Conservation (phyloP, 1,140 invertebrate species). For the Oscheius sp. region DNA sequence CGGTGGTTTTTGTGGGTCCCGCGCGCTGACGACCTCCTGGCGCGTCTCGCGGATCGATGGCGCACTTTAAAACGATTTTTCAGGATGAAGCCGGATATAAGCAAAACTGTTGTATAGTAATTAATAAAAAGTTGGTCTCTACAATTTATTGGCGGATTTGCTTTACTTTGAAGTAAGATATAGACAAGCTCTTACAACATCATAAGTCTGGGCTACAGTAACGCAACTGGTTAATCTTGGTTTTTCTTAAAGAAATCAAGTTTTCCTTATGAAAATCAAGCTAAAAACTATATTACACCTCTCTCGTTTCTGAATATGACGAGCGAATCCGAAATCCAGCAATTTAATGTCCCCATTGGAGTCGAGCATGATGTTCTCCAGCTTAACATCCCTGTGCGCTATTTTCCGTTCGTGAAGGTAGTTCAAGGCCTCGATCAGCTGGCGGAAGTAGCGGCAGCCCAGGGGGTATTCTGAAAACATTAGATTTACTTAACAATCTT, state of each 20-base stretch:
- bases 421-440: conserved; percentile 36
- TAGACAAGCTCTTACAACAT: no score
- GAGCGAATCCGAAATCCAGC: conserved; percentile 38
- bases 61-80: no score
- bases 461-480: conserved; percentile 13
- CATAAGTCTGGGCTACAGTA: no score
- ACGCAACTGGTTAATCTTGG: no score
- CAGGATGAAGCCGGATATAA: no score
- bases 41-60: no score
- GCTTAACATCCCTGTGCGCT: conserved; percentile 34
- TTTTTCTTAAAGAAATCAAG: not conserved
- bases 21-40: no score
- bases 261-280: not conserved
- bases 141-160: no score
- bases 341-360: conserved; percentile 34
- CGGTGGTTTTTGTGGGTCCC: no score
- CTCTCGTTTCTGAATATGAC: conserved; percentile 19
- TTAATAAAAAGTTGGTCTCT: no score
- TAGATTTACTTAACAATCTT: not conserved
- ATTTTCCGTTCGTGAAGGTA: conserved; percentile 31
- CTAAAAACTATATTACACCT: not conserved
- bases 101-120: no score
- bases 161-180: no score
- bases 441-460: conserved; percentile 25
- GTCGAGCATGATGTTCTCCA: conserved; percentile 39